A percentile compares a stretch with the other conserved stretches of the same genome.
Evolutionary conservation across 2,797 vertebrate genomes (phyloP).

Genomic region (Scyliorhinus canicula): DNA sequence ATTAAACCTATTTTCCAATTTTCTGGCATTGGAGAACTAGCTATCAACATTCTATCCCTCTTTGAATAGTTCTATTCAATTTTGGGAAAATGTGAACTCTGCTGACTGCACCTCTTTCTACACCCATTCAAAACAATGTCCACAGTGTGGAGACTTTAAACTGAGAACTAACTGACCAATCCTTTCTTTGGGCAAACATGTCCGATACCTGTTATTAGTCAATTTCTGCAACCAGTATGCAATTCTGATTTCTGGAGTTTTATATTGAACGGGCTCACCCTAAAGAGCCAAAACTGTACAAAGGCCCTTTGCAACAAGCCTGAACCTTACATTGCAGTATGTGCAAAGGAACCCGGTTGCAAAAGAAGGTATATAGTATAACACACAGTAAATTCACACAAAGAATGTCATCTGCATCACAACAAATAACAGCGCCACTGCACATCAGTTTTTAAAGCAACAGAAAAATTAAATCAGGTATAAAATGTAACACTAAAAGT

Average conservation of each 20-base stretch:
- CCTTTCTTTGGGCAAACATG: not conserved
- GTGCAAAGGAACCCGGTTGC: slow-evolving; percentile 28
- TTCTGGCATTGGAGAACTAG: not conserved
- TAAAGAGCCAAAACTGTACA: not conserved
- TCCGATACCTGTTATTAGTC: not conserved
- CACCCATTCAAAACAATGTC: not conserved
- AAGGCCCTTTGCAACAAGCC: not conserved
- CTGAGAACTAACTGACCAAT: not conserved
- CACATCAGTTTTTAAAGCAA: slow-evolving; percentile 34
- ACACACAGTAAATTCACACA: slow-evolving; percentile 26
- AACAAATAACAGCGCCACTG: slow-evolving; percentile 34
- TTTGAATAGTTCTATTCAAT: not conserved
- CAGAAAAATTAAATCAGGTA: slow-evolving; percentile 31
- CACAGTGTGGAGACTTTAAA: not conserved
- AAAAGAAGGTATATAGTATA: not conserved
- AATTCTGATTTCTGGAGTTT: slow-evolving; percentile 6
- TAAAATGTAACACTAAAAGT: slow-evolving; percentile 25
- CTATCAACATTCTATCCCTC: no score
- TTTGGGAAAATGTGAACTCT: not conserved
- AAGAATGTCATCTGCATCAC: slow-evolving; percentile 30
- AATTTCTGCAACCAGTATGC: slow-evolving; percentile 36
- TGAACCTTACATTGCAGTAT: not conserved
- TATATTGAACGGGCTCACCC: not conserved
- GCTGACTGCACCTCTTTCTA: not conserved
- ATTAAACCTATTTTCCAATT: not conserved